Evolutionary conservation across 2,113 vertebrate species (phyloP).

Genomic region (Cranoglanis bouderius): DNA sequence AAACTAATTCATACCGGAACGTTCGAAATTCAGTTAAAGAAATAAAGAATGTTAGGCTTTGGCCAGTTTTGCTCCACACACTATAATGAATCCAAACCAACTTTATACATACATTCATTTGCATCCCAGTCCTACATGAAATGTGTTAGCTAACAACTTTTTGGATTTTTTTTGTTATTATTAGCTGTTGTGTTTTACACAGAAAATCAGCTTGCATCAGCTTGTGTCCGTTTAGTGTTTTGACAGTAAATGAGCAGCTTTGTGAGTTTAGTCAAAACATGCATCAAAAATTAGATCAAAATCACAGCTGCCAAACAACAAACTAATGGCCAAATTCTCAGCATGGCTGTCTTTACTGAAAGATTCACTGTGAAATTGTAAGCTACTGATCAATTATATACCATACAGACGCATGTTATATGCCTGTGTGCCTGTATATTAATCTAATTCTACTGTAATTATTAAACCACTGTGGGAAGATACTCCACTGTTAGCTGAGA

Average conservation of each 20-base stretch:
- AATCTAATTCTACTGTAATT: neutral
- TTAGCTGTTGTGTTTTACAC: neutral
- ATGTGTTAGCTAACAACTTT: neutral
- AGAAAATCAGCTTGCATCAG: neutral
- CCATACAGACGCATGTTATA: neutral
- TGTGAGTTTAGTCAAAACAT: neutral
- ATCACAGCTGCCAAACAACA: neutral
- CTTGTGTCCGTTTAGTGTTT: neutral
- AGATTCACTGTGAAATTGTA: neutral
- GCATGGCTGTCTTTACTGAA: neutral
- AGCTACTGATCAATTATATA: neutral
- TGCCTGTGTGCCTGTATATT: neutral
- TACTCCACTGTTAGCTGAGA: neutral
- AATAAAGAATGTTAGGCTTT: slow-evolving; percentile 77
- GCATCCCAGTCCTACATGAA: neutral
- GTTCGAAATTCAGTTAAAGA: too few relatives aligned
- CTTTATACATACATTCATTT: slow-evolving; percentile 48
- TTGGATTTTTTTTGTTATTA: neutral
- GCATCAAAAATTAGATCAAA: neutral
- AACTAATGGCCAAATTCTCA: neutral
- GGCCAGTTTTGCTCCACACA: slow-evolving; percentile 75
- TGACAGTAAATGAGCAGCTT: neutral
- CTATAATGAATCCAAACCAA: slow-evolving; percentile 60
- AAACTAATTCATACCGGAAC: neutral
- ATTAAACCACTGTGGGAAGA: neutral